These are phyloP conservation scores for Heliconius eleuchia DNA, from an alignment of 1,140 invertebrate genomes.

Conservation along the genomic window DNA sequence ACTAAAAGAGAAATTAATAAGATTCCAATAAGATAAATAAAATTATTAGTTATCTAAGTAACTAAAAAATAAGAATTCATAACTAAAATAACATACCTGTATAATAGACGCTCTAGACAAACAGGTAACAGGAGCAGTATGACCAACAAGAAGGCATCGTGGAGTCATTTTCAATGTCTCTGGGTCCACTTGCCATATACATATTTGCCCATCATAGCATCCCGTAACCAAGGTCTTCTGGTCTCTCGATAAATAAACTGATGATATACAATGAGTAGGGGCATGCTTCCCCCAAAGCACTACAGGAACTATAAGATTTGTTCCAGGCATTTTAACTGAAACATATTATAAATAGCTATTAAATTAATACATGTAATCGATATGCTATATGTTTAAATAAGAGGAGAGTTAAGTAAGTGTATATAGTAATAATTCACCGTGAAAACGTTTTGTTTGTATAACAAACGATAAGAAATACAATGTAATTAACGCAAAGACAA, in stretches of 20 bases:
- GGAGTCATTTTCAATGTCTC: conserved; percentile 95
- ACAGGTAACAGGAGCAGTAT: conserved; percentile 96
- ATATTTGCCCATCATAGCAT: conserved; percentile 98
- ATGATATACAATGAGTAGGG: conserved; percentile 98
- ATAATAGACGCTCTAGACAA: conserved; percentile 89
- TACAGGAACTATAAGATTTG: conserved; percentile 97
- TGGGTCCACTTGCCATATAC: conserved; percentile 95
- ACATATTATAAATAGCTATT: conserved; percentile 19
- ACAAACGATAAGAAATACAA: conserved; percentile 53
- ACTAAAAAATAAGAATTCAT: background rate
- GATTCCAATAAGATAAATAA: background rate
- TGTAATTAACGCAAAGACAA: conserved; percentile 48
- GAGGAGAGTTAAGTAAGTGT: conserved; percentile 1
- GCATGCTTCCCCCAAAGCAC: conserved; percentile 98
- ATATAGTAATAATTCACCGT: conserved; percentile 40
- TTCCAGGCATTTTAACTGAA: conserved; percentile 87
- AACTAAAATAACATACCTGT: conserved; percentile 79
- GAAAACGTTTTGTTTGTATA: conserved; percentile 60
- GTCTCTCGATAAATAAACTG: conserved; percentile 95
- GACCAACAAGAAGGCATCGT: conserved; percentile 96
- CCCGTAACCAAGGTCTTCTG: conserved; percentile 97
- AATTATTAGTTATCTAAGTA: background rate
- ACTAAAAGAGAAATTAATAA: background rate
- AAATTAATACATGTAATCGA: conserved; percentile 15
- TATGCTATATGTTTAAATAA: conserved; percentile 17